A percentile compares a stretch with the other conserved stretches of the same genome.
These are phyloP conservation scores for Spodoptera litura DNA, from an alignment of 1,140 invertebrate genomes.

Conservation along the genomic window DNA sequence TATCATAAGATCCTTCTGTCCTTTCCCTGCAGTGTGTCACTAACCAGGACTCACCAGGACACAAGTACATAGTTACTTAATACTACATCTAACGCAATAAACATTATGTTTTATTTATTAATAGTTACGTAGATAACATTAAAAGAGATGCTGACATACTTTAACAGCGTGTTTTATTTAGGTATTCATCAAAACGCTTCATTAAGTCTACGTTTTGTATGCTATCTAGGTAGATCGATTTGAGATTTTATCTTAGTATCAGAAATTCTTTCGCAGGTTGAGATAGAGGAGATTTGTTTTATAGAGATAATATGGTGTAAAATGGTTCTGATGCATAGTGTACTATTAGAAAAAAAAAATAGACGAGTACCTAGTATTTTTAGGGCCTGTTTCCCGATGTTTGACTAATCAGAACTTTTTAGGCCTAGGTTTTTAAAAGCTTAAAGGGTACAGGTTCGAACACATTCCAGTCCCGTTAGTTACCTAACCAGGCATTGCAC, in stretches of 20 bases:
- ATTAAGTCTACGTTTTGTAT: not conserved
- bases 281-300: not conserved
- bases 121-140: conserved; percentile 37
- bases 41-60: conserved; percentile 1
- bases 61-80: conserved; percentile 31
- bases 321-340: too few relatives aligned
- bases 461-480: too few relatives aligned
- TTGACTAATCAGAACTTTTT: too few relatives aligned
- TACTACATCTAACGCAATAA: conserved; percentile 24
- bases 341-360: too few relatives aligned
- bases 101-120: conserved; percentile 43
- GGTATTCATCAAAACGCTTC: conserved; percentile 1
- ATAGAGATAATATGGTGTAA: too few relatives aligned
- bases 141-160: conserved; percentile 22
- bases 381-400: too few relatives aligned
- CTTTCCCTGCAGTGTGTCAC: not conserved
- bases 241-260: not conserved
- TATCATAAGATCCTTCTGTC: not conserved
- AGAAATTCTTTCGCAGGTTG: not conserved
- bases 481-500: too few relatives aligned
- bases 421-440: too few relatives aligned
- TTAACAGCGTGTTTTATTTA: conserved; percentile 14
- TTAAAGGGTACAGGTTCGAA: too few relatives aligned
- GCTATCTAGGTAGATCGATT: not conserved
- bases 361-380: too few relatives aligned